Conservation (phyloP, 1,140 invertebrate genomes). For the Octopus sinensis region DNA sequence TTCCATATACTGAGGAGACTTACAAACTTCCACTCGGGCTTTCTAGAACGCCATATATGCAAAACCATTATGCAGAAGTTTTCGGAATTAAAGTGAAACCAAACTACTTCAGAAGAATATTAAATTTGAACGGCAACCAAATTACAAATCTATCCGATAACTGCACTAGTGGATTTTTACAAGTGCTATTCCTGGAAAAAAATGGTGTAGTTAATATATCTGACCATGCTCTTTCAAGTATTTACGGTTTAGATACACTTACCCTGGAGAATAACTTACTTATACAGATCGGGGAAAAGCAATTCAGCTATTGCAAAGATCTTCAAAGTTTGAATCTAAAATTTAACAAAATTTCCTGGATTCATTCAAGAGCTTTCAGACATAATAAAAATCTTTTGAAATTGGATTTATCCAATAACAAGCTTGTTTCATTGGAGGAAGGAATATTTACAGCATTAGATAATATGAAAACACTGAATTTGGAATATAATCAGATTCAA, state of each 20-base stretch:
- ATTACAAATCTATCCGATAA: conserved; percentile 29
- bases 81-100: conserved; percentile 24
- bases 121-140: conserved; percentile 30
- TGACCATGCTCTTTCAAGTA: conserved; percentile 23
- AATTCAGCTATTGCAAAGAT: not conserved
- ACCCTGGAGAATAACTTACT: conserved; percentile 31
- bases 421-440: conserved; percentile 18
- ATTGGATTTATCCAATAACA: conserved; percentile 27
- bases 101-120: conserved; percentile 26
- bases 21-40: conserved; percentile 25
- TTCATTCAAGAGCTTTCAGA: not conserved
- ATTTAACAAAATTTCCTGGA: not conserved
- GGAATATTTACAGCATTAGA: conserved; percentile 28
- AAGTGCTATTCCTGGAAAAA: conserved; percentile 30
- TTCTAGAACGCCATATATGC: conserved; percentile 25
- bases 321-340: not conserved
- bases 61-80: conserved; percentile 28
- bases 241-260: conserved; percentile 26
- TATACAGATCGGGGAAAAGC: conserved; percentile 8
- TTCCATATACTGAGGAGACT: conserved; percentile 30
- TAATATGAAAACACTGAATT: conserved; percentile 23
- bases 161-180: conserved; percentile 28
- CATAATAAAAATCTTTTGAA: not conserved
- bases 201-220: conserved; percentile 27
- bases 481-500: conserved; percentile 30